Conservation (phyloP, 2,113 vertebrate genomes). For the Promerops cafer region DNA sequence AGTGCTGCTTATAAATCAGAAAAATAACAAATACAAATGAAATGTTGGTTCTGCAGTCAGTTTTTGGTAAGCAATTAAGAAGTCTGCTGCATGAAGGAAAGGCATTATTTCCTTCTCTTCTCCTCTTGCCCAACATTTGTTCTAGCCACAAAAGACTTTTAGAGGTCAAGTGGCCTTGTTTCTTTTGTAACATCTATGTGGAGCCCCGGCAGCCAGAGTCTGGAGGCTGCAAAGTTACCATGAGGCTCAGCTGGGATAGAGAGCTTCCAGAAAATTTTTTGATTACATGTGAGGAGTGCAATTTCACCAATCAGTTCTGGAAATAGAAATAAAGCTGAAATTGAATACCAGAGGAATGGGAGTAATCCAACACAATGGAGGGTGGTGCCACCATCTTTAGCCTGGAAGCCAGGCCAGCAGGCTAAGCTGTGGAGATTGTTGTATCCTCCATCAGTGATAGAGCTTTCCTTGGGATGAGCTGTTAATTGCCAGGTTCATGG, state of each 20-base stretch:
- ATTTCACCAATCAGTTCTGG: neutral
- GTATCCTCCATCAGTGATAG: neutral
- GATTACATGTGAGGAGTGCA: neutral
- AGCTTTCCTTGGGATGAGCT: neutral
- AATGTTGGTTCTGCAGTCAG: neutral
- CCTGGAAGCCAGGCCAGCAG: neutral
- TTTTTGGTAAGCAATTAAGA: neutral
- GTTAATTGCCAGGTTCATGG: neutral
- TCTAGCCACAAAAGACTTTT: neutral
- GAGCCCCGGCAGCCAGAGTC: neutral
- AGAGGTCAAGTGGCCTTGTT: rapidly evolving
- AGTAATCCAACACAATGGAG: neutral
- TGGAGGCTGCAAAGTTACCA: neutral
- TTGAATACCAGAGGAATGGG: neutral
- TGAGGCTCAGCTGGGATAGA: neutral
- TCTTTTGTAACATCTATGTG: neutral
- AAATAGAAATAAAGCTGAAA: neutral
- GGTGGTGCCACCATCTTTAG: neutral
- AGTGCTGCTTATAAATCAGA: neutral
- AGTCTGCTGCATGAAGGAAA: neutral
- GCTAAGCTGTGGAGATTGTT: neutral
- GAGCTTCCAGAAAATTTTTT: neutral
- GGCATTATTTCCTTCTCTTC: neutral
- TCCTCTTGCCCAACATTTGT: neutral
- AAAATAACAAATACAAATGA: neutral